Base-by-base conservation (phyloP, 2,888 invertebrate genomes). In the Entomobrya proxima region DNA sequence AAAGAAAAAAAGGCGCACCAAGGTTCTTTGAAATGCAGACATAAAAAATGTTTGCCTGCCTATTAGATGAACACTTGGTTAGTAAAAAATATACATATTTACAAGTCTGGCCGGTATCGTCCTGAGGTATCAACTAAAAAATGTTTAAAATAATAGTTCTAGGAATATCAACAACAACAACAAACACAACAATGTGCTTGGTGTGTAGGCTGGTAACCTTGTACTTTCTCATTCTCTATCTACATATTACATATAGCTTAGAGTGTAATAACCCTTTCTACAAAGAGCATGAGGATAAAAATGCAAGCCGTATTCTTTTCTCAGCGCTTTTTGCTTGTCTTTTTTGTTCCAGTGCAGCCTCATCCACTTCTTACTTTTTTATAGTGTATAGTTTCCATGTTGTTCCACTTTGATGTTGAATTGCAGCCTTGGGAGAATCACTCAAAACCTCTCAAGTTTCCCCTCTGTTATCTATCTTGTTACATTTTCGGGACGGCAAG, bases 351-450 rank as follows among this genome's bases (percentile, higher is more conserved):
- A 7, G 6, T 7, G 5, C 5, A 5, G 5, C 5, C 11, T 7
- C 11, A 37, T 37, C 37, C 37, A 37, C 37, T 37, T 7, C 15
- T 47, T 47, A n/a, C 13, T 47, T 13, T 47, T 13, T 47, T 47
- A 13, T n/a, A n/a, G n/a, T n/a, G n/a, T n/a, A n/a, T n/a, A n/a
- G 2, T 13, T 13, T 47, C 21, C 40, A 7, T 67, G 37, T 67
- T 67, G 52, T 64, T 83, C 76, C 76, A 64, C 67, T 83, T 83
- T 76, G 35, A 83, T 67, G 76, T 24, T 67, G 69, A 83, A 83
- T 83, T 83, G 76, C 67, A 83, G 83, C 55, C 76, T 67, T 76
- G 83, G 83, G 83, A 83, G 55, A 76, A 37, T 83, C 61, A 76
- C 76, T 74, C 27, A 40, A 83, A 76, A 52, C 37, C 52, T 83